Evolutionary conservation across 92 coral and sea anemone genomes (phyloP).

Genomic region (Pocillopora meandrina): DNA sequence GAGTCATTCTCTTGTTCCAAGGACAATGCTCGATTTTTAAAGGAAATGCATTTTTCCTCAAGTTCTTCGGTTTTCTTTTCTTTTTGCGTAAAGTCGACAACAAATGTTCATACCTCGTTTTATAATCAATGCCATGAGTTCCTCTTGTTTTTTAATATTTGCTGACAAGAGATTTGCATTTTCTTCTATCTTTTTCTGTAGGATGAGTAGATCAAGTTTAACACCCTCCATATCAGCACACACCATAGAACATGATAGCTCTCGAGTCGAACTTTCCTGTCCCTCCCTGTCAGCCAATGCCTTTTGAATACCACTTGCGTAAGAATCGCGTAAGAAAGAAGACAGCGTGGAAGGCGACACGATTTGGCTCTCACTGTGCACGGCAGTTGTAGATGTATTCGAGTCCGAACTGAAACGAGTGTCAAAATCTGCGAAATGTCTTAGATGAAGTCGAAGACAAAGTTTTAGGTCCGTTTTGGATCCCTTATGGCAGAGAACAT

Average conservation of each 20-base stretch:
- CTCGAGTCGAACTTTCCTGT: neutral
- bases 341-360: too few species aligned
- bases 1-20: conserved; percentile 35
- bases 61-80: too few species aligned
- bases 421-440: too few species aligned
- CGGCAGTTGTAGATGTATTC: neutral
- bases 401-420: neutral
- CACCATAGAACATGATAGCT: neutral
- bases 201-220: neutral
- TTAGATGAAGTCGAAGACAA: too few species aligned
- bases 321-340: too few species aligned
- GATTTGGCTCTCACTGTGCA: too few species aligned
- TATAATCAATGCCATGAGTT: conserved; percentile 25
- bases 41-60: conserved; percentile 32
- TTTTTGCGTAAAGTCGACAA: conserved; percentile 12
- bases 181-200: too few species aligned
- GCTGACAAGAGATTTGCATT: neutral
- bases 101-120: conserved; percentile 27
- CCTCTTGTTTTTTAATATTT: conserved; percentile 15
- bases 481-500: too few species aligned
- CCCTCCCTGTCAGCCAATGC: conserved; percentile 1
- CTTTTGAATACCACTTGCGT: neutral
- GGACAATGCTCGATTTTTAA: conserved; percentile 31
- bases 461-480: too few species aligned
- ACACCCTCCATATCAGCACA: neutral